These are phyloP conservation scores for Psilopsiagon aymara DNA, from an alignment of 2,113 vertebrate species.

Conservation along the genomic window DNA sequence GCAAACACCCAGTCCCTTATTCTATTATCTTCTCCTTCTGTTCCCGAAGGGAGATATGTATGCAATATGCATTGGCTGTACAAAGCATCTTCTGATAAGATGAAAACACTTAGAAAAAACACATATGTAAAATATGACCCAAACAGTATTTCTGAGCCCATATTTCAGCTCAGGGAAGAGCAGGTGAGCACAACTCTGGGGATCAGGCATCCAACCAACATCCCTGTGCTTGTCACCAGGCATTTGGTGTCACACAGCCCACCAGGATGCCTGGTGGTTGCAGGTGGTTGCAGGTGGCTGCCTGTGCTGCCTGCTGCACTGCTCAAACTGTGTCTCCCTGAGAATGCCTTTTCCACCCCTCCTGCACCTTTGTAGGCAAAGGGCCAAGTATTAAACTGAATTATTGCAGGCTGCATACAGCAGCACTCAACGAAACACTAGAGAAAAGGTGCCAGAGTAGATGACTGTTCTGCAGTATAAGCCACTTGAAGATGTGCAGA, in stretches of 20 bases:
- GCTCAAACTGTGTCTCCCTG: fast-evolving
- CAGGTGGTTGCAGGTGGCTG: too few species aligned
- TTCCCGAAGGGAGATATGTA: background rate
- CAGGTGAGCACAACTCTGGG: background rate
- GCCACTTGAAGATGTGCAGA: background rate
- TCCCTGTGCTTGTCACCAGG: background rate
- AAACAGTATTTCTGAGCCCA: background rate
- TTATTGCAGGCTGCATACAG: background rate
- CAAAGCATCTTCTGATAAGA: background rate
- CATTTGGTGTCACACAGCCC: background rate
- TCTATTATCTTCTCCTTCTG: background rate
- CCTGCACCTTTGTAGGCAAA: background rate
- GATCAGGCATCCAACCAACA: fast-evolving
- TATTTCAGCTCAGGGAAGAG: background rate
- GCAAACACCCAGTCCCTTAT: background rate
- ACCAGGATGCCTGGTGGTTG: fast-evolving
- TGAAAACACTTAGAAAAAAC: background rate
- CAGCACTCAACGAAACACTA: background rate
- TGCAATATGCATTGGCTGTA: background rate
- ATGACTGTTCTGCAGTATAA: background rate
- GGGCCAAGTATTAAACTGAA: background rate
- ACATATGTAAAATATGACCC: background rate
- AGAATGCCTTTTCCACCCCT: background rate
- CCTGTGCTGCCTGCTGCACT: background rate
- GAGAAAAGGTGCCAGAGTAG: background rate